Conservation (phyloP, 2,888 invertebrate genomes). For the Tenthredo amoena region DNA sequence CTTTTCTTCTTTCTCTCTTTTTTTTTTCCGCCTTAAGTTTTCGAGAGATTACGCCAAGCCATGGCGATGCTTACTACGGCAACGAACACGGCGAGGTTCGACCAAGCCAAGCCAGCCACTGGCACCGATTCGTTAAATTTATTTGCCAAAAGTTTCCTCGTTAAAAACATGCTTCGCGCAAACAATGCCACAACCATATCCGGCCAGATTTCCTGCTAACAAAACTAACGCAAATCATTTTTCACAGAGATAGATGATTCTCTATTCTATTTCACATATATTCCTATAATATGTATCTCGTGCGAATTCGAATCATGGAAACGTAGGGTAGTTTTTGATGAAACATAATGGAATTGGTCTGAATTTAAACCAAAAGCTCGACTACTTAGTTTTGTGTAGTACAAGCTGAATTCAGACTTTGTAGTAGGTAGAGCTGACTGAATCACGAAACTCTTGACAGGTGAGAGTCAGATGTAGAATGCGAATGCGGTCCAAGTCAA, state of each 20-base stretch:
- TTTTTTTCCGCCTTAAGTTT: not conserved
- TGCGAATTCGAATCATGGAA: too few species aligned
- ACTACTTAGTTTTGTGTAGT: not conserved
- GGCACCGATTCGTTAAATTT: conserved; percentile 64
- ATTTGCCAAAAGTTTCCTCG: conserved; percentile 68
- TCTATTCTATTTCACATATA: too few species aligned
- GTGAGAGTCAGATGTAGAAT: conserved; percentile 27
- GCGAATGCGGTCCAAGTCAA: conserved; percentile 35
- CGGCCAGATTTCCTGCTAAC: conserved; percentile 41
- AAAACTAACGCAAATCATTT: conserved; percentile 40
- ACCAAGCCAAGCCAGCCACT: not conserved
- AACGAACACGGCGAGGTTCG: not conserved
- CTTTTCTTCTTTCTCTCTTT: not conserved
- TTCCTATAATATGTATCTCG: too few species aligned
- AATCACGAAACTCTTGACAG: conserved; percentile 36
- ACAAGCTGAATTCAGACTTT: not conserved
- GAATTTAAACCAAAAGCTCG: not conserved
- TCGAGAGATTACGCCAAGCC: conserved; percentile 14
- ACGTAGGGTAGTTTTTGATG: too few species aligned
- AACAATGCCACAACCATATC: conserved; percentile 53
- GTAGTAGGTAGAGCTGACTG: not conserved
- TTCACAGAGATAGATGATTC: not conserved
- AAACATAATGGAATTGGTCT: not conserved
- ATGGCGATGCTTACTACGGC: not conserved
- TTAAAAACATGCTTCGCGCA: conserved; percentile 61